Evolutionary conservation across 2,888 invertebrate genomes (phyloP).

Genomic region (Patella ulyssiponensis): DNA sequence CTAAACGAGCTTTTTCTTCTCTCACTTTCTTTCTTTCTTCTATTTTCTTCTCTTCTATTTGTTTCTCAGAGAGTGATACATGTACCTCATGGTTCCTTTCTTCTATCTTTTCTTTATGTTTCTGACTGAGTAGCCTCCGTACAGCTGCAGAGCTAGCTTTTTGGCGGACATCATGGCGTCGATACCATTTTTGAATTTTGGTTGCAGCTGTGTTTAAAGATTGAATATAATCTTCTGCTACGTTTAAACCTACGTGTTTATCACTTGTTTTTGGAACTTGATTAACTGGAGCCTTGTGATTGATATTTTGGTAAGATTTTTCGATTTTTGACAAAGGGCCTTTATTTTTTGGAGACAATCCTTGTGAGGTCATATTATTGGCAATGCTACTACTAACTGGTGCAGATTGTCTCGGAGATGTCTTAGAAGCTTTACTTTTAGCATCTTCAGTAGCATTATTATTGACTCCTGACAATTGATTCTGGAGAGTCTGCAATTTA

Average conservation of each 20-base stretch:
- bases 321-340: constrained; percentile 65
- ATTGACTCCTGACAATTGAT: constrained; percentile 39
- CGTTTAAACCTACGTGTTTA: constrained; percentile 43
- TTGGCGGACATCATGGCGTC: constrained; percentile 49
- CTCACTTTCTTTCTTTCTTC: constrained; percentile 59
- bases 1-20: constrained; percentile 66
- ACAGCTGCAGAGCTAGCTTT: constrained; percentile 65
- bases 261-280: constrained; percentile 48
- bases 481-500: constrained; percentile 43
- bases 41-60: constrained; percentile 47
- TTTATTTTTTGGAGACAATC: constrained; percentile 59
- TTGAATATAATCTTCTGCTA: constrained; percentile 64
- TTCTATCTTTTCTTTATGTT: constrained; percentile 54
- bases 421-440: constrained; percentile 12
- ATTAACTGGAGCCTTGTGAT: constrained; percentile 69
- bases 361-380: constrained; percentile 68
- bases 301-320: constrained; percentile 70
- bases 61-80: constrained; percentile 46
- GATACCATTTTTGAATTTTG: constrained; percentile 68
- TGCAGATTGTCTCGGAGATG: constrained; percentile 16
- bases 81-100: constrained; percentile 42
- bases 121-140: constrained; percentile 61
- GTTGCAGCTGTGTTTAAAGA: constrained; percentile 61
- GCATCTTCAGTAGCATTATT: constrained; percentile 23
- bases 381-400: constrained; percentile 50